Conservation (phyloP, 2,797 vertebrate genomes). For the Spinus olivaceus region DNA sequence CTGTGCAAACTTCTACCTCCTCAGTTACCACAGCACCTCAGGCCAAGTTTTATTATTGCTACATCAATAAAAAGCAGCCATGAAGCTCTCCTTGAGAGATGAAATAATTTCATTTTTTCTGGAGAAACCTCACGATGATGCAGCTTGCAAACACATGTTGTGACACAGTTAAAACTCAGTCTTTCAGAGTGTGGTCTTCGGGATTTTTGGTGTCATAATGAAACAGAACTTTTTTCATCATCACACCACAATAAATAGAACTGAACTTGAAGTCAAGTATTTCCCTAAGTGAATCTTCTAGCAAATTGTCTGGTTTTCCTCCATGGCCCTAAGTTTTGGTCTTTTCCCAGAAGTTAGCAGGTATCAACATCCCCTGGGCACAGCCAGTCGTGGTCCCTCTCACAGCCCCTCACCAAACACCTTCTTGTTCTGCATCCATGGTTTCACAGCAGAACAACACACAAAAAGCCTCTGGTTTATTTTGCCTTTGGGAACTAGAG, state of each 20-base stretch:
- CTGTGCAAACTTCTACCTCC: not conserved
- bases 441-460: not conserved
- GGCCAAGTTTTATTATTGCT: not conserved
- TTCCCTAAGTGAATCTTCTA: not conserved
- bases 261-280: not conserved
- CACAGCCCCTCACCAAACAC: not conserved
- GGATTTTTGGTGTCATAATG: not conserved
- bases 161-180: not conserved
- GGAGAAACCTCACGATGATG: not conserved
- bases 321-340: fast-evolving
- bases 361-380: not conserved
- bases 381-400: not conserved
- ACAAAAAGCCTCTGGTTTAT: not conserved
- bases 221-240: not conserved
- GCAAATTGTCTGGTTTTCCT: not conserved
- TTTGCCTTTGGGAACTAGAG: slow-evolving; percentile 13
- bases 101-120: not conserved
- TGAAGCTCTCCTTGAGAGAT: not conserved
- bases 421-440: fast-evolving
- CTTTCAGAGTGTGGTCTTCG: not conserved
- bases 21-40: not conserved
- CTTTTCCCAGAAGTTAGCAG: not conserved
- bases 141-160: not conserved
- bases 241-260: not conserved
- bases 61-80: not conserved